Evolutionary conservation across 2,888 invertebrate species (phyloP).

Genomic region (Aromia moschata): DNA sequence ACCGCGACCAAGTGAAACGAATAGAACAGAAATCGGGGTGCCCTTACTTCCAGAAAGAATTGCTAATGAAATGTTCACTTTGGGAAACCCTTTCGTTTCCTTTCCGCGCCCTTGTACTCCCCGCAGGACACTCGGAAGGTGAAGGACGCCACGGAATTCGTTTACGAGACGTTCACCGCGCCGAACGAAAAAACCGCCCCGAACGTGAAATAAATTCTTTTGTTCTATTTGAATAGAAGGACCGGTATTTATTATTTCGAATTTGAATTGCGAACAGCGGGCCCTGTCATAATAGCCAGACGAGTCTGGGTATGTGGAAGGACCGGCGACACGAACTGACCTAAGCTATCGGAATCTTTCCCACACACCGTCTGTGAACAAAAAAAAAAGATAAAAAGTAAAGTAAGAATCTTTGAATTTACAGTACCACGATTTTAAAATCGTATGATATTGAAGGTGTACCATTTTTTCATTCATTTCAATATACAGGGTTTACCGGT

Average conservation of each 20-base stretch:
- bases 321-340: conserved; percentile 22
- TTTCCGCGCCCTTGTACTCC: conserved; percentile 19
- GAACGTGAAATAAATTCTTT: conserved; percentile 18
- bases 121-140: conserved; percentile 13
- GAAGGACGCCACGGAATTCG: conserved; percentile 24
- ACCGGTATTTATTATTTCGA: conserved; percentile 28
- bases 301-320: conserved; percentile 15
- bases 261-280: conserved; percentile 20
- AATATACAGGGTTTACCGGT: too few relatives aligned
- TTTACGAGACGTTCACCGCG: not conserved
- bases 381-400: too few relatives aligned
- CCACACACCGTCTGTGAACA: too few relatives aligned
- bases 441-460: too few relatives aligned
- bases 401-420: too few relatives aligned
- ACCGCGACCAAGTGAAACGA: not conserved
- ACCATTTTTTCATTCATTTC: too few relatives aligned
- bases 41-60: not conserved
- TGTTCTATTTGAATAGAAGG: conserved; percentile 21
- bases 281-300: conserved; percentile 16
- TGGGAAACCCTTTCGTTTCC: conserved; percentile 8
- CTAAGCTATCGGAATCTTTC: conserved; percentile 25
- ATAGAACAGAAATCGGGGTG: not conserved
- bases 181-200: conserved; percentile 14
- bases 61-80: not conserved
- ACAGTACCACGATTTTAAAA: too few relatives aligned